Conservation (phyloP, 2,797 vertebrate species). For the Etheostoma perlongum region DNA sequence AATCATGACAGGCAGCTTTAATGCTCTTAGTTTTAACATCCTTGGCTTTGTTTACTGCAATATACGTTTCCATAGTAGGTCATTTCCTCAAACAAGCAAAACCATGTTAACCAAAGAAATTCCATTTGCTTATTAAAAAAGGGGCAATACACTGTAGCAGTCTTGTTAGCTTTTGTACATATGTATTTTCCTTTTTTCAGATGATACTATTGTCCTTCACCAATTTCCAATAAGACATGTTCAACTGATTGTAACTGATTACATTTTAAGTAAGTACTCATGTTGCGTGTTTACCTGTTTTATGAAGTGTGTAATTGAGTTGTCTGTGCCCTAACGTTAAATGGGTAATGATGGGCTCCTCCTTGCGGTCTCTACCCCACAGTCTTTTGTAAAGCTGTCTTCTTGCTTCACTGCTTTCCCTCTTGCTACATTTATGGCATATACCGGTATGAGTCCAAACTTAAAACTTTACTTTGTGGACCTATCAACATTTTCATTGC, state of each 20-base stretch:
- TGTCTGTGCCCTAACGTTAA: constrained; percentile 45
- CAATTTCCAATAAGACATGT: constrained; percentile 37
- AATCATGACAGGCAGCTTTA: not conserved
- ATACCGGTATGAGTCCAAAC: constrained; percentile 6
- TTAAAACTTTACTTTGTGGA: constrained; percentile 17
- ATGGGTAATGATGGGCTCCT: constrained; percentile 47
- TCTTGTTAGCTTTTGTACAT: not conserved
- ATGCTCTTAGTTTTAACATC: not conserved
- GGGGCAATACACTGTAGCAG: not conserved
- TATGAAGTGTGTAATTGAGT: constrained; percentile 70
- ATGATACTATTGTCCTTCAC: constrained; percentile 4
- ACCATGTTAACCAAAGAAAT: not conserved
- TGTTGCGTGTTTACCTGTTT: constrained; percentile 63
- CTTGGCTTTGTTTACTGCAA: not conserved
- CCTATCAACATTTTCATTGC: constrained; percentile 11
- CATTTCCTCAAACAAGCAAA: not conserved
- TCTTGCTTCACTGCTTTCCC: constrained; percentile 8
- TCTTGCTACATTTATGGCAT: constrained; percentile 2
- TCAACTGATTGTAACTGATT: constrained; percentile 56
- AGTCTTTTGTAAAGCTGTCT: constrained; percentile 4
- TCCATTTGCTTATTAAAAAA: not conserved
- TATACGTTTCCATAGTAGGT: not conserved
- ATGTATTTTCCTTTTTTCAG: constrained; percentile 1
- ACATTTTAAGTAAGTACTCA: constrained; percentile 18
- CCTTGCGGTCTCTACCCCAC: constrained; percentile 18